Conservation (phyloP, 1,140 invertebrate species). For the Pseudachorutes palmiensis region DNA sequence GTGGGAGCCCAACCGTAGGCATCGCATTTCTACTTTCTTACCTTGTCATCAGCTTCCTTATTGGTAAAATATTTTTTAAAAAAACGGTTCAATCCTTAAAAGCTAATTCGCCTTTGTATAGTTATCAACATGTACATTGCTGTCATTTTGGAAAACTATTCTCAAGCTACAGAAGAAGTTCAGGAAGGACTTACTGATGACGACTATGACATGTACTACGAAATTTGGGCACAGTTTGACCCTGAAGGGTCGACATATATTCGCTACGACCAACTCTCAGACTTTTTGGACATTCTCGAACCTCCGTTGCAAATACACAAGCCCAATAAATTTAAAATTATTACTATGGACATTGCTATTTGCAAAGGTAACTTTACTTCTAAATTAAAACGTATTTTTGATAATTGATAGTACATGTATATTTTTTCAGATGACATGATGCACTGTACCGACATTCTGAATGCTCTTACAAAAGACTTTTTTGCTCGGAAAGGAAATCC, state of each 20-base stretch:
- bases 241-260: constrained; percentile 97
- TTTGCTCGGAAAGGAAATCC: constrained; percentile 90
- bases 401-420: constrained; percentile 3
- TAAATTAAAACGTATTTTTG: not conserved
- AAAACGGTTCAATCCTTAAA: not conserved
- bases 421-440: constrained; percentile 62
- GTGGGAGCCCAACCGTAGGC: constrained; percentile 83
- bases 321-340: constrained; percentile 97
- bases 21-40: constrained; percentile 92
- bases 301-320: constrained; percentile 92
- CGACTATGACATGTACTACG: constrained; percentile 99
- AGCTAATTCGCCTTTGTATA: not conserved
- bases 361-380: constrained; percentile 65
- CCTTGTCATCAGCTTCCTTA: constrained; percentile 94
- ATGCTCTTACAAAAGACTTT: constrained; percentile 87
- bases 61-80: constrained; percentile 48
- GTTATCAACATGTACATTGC: constrained; percentile 99
- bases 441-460: constrained; percentile 95
- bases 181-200: constrained; percentile 96
- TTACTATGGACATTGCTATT: constrained; percentile 96
- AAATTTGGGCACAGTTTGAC: constrained; percentile 88
- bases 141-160: constrained; percentile 98
- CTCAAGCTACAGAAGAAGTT: constrained; percentile 94
- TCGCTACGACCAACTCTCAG: constrained; percentile 80
- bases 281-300: constrained; percentile 82